Evolutionary conservation across 1,140 invertebrate species (phyloP), one percentile per base, ranked within the genome.

Genomic region (Eufriesea mexicana): DNA sequence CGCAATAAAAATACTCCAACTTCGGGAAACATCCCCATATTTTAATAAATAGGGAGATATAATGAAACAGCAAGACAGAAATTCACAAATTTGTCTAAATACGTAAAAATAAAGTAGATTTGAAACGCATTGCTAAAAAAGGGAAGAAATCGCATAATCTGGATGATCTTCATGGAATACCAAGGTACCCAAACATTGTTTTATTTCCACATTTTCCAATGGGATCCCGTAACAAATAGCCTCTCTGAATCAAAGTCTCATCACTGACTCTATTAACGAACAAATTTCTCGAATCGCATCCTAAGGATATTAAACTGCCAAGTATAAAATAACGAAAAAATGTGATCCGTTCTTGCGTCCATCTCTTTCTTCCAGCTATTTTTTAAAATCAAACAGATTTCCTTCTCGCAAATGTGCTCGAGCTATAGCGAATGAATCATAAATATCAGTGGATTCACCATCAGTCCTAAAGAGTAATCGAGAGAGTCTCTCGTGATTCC

Each of bases 401-500:
- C 64, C 9, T 66, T 23, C 18, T 5, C 9, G 23, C 20, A 49
- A 49, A 25, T 47, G 14, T 47, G 12, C 42, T 7, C 42, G 45
- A 5, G 45, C 45, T 5, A 67, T 10, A 9, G 45, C 45, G 47
- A 51, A 20, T 51, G 45, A 68, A 51, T 70, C 67, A 49, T 51
- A 51, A 70, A 70, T 51, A 70, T 70, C 67, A 18, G 16, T 25
- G 14, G n/a, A 28, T 28, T 5, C 49, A 23, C 20, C 70, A 23
- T 55, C 28, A 68, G 49, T 47, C 66, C 45, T 45, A 25, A 47
- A 68, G 66, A n/a, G 66, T 68, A 68, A 68, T 68, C 66, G 23
- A n/a, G 49, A 68, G 8, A 45, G n/a, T 25, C 66, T 49, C 23
- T 68, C 45, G 66, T 49, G 20, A 49, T n/a, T 66, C 64, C 35